phyloP scores from a whole-genome alignment of 2,113 vertebrate genomes.

The Hyla sarda region DNA sequence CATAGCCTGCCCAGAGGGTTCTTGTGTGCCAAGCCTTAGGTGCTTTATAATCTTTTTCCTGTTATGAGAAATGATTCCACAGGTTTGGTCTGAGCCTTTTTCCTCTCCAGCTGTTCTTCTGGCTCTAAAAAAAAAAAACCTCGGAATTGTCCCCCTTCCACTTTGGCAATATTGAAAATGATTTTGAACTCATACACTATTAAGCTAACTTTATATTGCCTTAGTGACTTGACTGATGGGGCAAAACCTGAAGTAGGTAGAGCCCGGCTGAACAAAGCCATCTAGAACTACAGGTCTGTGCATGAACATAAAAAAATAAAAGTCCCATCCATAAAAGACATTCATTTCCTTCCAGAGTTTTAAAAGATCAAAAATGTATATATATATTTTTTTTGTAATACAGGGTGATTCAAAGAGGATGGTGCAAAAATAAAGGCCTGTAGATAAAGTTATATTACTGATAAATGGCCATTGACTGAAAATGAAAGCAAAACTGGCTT shows the following conservation, averaged over 20 bases:
- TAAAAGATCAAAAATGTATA: neutral
- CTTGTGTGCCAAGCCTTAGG: constrained; percentile 78
- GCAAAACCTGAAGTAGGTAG: neutral
- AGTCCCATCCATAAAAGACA: neutral
- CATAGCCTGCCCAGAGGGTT: constrained; percentile 70
- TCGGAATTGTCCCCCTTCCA: constrained; percentile 11
- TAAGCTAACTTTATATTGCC: neutral
- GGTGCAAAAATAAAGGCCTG: no score
- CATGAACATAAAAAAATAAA: neutral
- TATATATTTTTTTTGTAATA: neutral
- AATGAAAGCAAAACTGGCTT: no score
- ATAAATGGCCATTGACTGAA: no score
- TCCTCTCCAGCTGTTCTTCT: constrained; percentile 49
- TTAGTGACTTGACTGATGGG: neutral
- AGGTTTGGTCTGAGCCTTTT: constrained; percentile 65
- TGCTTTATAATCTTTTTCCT: constrained; percentile 84
- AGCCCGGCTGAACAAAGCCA: neutral
- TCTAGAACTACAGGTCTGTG: neutral
- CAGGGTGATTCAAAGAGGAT: no score
- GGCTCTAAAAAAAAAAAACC: neutral
- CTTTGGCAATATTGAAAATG: neutral
- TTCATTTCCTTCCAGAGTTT: neutral
- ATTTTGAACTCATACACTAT: neutral
- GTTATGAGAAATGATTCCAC: constrained; percentile 77
- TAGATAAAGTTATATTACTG: no score